Evolutionary conservation across 2,888 invertebrate species (phyloP).

Genomic region (Yponomeuta evonymella): DNA sequence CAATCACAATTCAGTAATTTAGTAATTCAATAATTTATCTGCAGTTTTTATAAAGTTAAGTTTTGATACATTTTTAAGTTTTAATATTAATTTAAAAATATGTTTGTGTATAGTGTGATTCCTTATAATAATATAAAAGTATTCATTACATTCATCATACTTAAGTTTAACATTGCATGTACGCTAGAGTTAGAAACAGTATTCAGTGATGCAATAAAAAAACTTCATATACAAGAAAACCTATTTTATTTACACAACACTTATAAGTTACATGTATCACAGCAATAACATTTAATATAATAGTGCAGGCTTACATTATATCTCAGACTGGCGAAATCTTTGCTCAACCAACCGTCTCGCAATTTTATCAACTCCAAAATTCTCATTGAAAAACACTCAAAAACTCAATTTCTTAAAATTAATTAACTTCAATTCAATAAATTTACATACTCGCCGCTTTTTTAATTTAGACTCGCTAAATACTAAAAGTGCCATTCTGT

Average conservation of each 20-base stretch:
- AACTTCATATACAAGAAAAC: conserved; percentile 39
- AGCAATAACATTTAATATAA: background rate
- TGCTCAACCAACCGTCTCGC: too few relatives aligned
- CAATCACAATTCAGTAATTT: background rate
- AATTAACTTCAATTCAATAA: too few relatives aligned
- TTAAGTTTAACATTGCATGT: conserved; percentile 54
- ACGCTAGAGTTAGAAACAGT: conserved; percentile 64
- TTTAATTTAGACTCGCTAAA: too few relatives aligned
- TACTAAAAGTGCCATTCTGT: too few relatives aligned
- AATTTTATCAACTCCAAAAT: too few relatives aligned
- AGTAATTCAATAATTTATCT: background rate
- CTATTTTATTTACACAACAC: background rate
- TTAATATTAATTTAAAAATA: conserved; percentile 4
- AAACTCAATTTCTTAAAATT: too few relatives aligned
- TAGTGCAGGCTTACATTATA: too few relatives aligned
- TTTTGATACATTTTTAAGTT: conserved; percentile 19
- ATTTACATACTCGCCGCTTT: too few relatives aligned
- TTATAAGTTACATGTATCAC: conserved; percentile 1
- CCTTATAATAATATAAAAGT: conserved; percentile 24
- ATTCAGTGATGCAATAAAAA: conserved; percentile 71
- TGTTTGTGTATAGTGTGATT: conserved; percentile 48
- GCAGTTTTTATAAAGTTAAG: conserved; percentile 21
- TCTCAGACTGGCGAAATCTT: too few relatives aligned
- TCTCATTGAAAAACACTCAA: too few relatives aligned
- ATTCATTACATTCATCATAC: conserved; percentile 19